Percentiles rank a stretch among this genome's conserved stretches.
Conservation (phyloP, 2,888 invertebrate genomes). For the Periphyllus acericola region DNA sequence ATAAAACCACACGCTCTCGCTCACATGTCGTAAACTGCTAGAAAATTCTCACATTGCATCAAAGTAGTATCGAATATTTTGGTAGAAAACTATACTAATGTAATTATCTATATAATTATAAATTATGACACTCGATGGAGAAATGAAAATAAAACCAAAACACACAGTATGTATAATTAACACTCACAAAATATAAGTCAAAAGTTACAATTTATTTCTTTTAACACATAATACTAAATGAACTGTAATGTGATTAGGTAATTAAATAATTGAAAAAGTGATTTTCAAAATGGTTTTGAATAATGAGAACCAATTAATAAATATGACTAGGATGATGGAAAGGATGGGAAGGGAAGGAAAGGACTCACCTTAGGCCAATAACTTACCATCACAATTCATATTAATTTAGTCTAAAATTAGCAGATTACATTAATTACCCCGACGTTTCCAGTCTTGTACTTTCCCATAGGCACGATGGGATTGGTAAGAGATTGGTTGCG, state of each 20-base stretch:
- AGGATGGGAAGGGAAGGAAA: slow-evolving; percentile 17
- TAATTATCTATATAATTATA: slow-evolving; percentile 26
- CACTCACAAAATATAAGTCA: slow-evolving; percentile 54
- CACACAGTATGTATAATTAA: slow-evolving; percentile 50
- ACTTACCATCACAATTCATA: slow-evolving; percentile 51
- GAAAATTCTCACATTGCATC: slow-evolving; percentile 59
- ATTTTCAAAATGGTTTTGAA: slow-evolving; percentile 8
- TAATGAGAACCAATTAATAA: slow-evolving; percentile 37
- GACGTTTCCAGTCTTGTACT: slow-evolving; percentile 61
- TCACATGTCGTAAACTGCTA: slow-evolving; percentile 60
- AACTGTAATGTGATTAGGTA: slow-evolving; percentile 45
- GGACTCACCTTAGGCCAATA: neutral
- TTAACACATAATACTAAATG: slow-evolving; percentile 47
- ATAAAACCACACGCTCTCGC: slow-evolving; percentile 60
- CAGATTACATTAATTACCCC: slow-evolving; percentile 54
- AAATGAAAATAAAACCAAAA: slow-evolving; percentile 44
- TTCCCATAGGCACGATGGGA: slow-evolving; percentile 56
- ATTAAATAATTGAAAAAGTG: slow-evolving; percentile 14
- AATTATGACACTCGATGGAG: slow-evolving; percentile 45
- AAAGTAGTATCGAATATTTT: slow-evolving; percentile 57
- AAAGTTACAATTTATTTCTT: slow-evolving; percentile 55
- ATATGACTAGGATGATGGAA: slow-evolving; percentile 52
- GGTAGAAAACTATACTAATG: slow-evolving; percentile 50
- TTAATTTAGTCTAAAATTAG: slow-evolving; percentile 45
- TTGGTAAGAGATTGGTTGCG: slow-evolving; percentile 55